Base-by-base conservation (phyloP, 2,113 vertebrate species). In the Eretmochelys imbricata region DNA sequence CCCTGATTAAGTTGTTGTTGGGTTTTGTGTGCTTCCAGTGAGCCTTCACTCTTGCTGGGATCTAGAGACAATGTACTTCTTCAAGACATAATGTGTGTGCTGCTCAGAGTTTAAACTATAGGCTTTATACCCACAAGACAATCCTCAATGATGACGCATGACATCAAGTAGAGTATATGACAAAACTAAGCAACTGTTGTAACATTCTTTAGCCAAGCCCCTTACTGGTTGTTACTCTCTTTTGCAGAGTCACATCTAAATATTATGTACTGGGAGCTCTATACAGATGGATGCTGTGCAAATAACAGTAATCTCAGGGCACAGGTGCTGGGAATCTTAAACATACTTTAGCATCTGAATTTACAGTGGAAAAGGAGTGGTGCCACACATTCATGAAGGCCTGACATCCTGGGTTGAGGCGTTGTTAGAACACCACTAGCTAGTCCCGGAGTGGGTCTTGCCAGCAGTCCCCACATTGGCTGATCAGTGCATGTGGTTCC, bases 241-340 rank as follows among this genome's bases (percentile, higher is more conserved):
- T 50, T 72, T 2, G 0, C 22, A 50, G 31, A 25, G 20, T 91
- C 72, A 31, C 1, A 0, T 9, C 25, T n/a, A 10, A 82, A n/a
- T 48, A n/a, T 46, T 42, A 27, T 2, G 80, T 24, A 7, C 24
- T 54, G 48, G 25, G 46, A 6, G 65, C 54, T 81, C 22, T 55
- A 50, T 10, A 1, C 6, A 25, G n/a, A 38, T 38, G 76, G 76
- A 42, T 75, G 22, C 42, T 87, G 29, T 6, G 79, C 1, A 62
- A n/a, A n/a, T 29, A 86, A 46, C 2, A 50, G 31, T 2, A 54
- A 51, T 85, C 75, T 57, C 27, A 42, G 80, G 50, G 27, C 6
- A 82, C 13, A 81, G 49, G 13, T 25, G 24, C 51, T 22, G 38
- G 31, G 69, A 54, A 42, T 29, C 42, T 90, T 87, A 91, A 91